Conservation (phyloP, 1,140 invertebrate genomes). For the Ceratitis capitata region DNA sequence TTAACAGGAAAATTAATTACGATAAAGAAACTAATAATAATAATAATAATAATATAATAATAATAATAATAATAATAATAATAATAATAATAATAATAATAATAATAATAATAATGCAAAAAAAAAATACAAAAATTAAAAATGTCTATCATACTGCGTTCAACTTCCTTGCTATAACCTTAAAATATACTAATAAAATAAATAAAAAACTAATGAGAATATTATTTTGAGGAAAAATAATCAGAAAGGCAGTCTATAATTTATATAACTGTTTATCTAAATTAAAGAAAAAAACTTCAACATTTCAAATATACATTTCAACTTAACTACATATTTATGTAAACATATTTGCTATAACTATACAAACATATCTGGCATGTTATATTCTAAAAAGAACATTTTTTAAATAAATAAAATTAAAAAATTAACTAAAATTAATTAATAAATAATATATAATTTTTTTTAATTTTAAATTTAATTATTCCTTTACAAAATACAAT, state of each 20-base stretch:
- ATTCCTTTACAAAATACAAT: too few relatives aligned
- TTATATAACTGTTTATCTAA: neutral
- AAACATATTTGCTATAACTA: too few relatives aligned
- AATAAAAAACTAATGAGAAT: neutral
- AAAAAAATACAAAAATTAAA: neutral
- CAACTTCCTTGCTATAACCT: neutral
- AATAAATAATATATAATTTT: too few relatives aligned
- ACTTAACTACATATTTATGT: too few relatives aligned
- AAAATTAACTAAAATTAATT: too few relatives aligned
- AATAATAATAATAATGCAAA: neutral
- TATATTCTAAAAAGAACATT: too few relatives aligned
- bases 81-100: neutral
- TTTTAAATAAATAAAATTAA: too few relatives aligned
- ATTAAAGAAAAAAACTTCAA: neutral
- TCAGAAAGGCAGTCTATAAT: constrained; percentile 18
- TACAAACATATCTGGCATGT: too few relatives aligned
- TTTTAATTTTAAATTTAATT: too few relatives aligned
- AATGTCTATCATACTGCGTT: neutral
- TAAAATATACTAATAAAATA: neutral
- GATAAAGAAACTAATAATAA: neutral
- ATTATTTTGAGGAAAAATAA: neutral
- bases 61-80: neutral
- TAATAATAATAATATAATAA: neutral
- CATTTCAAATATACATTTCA: too few relatives aligned
- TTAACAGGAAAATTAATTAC: neutral